phyloP scores from a whole-genome alignment of 2,797 vertebrate genomes.

The Zenarchopterus dispar region DNA sequence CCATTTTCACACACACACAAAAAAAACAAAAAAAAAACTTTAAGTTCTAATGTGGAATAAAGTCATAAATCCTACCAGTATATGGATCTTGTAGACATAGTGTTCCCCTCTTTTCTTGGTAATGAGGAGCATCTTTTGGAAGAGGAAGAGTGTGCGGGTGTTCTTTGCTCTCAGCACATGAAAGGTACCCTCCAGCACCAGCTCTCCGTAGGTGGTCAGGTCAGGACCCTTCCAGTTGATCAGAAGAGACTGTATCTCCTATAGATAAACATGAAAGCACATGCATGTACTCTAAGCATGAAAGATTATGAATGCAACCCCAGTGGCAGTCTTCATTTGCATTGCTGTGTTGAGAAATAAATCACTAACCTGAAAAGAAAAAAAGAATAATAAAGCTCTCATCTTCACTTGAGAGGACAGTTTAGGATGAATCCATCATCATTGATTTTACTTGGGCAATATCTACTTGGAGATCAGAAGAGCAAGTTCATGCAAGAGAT shows the following conservation, averaged over 20 bases:
- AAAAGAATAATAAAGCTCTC: no score
- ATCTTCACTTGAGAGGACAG: no score
- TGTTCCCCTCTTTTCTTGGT: slow-evolving; percentile 95
- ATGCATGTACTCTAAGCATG: slow-evolving; percentile 6
- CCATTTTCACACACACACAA: no score
- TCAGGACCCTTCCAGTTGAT: slow-evolving; percentile 97
- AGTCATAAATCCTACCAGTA: slow-evolving; percentile 81
- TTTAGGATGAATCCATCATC: no score
- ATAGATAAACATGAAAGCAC: slow-evolving; percentile 41
- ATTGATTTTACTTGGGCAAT: no score
- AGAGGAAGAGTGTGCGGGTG: slow-evolving; percentile 93
- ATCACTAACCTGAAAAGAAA: no score
- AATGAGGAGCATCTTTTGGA: slow-evolving; percentile 92
- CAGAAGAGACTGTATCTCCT: slow-evolving; percentile 97
- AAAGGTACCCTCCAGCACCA: slow-evolving; percentile 95
- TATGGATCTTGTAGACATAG: slow-evolving; percentile 93
- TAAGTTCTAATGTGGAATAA: slow-evolving; percentile 5
- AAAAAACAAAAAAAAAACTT: neutral
- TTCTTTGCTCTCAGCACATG: slow-evolving; percentile 91
- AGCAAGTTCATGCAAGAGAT: no score
- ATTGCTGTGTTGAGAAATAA: neutral
- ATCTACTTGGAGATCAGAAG: no score
- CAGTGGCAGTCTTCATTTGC: neutral
- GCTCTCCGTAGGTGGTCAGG: slow-evolving; percentile 92
- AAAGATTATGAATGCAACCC: slow-evolving; percentile 20